Evolutionary conservation across 2,888 invertebrate genomes (phyloP).

Genomic region (Eupithecia subfuscata): DNA sequence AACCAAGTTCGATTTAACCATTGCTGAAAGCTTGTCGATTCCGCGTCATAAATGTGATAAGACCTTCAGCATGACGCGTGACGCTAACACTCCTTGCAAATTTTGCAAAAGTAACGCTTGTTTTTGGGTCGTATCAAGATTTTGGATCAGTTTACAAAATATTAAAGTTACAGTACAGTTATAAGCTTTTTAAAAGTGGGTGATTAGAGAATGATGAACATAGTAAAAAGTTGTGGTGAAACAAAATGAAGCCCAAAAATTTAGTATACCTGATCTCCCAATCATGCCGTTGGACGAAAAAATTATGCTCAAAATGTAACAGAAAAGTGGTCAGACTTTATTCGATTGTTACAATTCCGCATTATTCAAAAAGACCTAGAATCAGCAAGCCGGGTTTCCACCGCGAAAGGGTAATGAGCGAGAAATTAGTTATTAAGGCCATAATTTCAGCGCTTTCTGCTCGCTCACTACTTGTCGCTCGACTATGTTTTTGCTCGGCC

Average conservation of each 20-base stretch:
- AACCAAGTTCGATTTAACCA: neutral
- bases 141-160: slow-evolving; percentile 72
- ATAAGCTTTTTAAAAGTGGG: neutral
- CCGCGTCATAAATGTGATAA: neutral
- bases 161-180: slow-evolving; percentile 16
- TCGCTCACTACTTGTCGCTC: too few relatives aligned
- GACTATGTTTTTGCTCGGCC: too few relatives aligned
- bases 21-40: neutral
- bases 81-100: neutral
- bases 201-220: neutral
- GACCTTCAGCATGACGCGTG: neutral
- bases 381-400: too few relatives aligned
- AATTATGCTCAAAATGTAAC: neutral
- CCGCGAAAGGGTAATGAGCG: too few relatives aligned
- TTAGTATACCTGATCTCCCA: neutral
- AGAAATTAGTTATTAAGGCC: too few relatives aligned
- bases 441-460: too few relatives aligned
- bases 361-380: neutral
- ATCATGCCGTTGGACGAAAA: neutral
- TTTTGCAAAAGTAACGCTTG: neutral
- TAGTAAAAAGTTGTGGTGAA: neutral
- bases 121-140: neutral
- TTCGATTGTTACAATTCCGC: neutral
- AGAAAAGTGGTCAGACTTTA: neutral
- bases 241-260: neutral